Evolutionary conservation across 2,888 invertebrate species (phyloP).

Genomic region (Thyatira batis): DNA sequence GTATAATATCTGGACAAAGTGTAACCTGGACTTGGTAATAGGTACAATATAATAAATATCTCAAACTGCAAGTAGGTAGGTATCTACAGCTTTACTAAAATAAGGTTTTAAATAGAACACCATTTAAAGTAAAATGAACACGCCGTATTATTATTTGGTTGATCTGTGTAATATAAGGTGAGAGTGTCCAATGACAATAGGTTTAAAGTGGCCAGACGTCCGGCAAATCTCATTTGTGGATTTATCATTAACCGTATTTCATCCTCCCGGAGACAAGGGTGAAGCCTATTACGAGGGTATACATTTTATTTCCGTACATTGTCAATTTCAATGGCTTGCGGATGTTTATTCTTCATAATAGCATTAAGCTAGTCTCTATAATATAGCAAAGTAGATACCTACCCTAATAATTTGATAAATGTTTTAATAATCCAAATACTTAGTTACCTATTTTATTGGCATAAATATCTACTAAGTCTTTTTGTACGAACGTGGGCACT

Average conservation of each 20-base stretch:
- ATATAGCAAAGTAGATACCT: constrained; percentile 25
- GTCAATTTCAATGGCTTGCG: constrained; percentile 56
- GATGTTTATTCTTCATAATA: constrained; percentile 67
- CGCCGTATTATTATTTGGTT: constrained; percentile 60
- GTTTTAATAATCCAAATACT: not conserved
- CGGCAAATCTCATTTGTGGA: constrained; percentile 82
- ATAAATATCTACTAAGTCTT: too few relatives aligned
- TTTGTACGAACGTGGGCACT: too few relatives aligned
- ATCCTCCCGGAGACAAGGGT: constrained; percentile 64
- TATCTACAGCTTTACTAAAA: not conserved
- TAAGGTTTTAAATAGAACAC: constrained; percentile 28
- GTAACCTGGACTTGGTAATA: not conserved
- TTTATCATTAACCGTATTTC: constrained; percentile 82
- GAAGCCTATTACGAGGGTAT: constrained; percentile 76
- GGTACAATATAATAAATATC: not conserved
- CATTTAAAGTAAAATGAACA: constrained; percentile 54
- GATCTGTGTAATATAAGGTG: constrained; percentile 75
- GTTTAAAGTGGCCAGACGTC: constrained; percentile 79
- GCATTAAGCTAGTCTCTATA: constrained; percentile 40
- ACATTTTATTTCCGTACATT: constrained; percentile 75
- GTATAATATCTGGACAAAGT: not conserved
- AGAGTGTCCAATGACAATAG: constrained; percentile 76
- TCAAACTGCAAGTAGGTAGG: not conserved
- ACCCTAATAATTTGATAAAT: constrained; percentile 9
- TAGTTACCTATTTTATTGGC: too few relatives aligned